These are phyloP conservation scores for Spicauda simplicius DNA, from an alignment of 2,888 invertebrate genomes.

Conservation along the genomic window DNA sequence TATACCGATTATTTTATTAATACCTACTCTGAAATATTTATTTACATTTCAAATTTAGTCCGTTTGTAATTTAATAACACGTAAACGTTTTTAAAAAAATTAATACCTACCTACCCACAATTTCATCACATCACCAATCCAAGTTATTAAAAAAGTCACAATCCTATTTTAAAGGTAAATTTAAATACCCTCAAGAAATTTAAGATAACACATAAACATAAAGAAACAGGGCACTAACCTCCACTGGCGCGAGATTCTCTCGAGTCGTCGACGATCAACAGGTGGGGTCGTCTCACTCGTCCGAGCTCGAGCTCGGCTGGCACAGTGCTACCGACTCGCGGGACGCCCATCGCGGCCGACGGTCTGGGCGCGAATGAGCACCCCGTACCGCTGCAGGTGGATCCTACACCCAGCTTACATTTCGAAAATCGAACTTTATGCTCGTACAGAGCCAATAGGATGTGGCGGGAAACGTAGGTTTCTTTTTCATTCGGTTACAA, in stretches of 20 bases:
- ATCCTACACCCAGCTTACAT: slow-evolving; percentile 19
- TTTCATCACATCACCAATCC: not conserved
- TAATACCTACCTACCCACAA: too few species aligned
- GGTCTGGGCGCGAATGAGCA: slow-evolving; percentile 77
- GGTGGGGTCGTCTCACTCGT: slow-evolving; percentile 71
- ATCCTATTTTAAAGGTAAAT: not conserved
- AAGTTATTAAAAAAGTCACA: not conserved
- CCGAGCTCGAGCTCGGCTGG: slow-evolving; percentile 68
- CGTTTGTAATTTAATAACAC: too few species aligned
- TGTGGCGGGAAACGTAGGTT: slow-evolving; percentile 1
- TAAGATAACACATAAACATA: slow-evolving; percentile 1
- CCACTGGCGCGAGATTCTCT: slow-evolving; percentile 68
- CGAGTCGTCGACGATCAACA: slow-evolving; percentile 81
- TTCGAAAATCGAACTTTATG: slow-evolving; percentile 32
- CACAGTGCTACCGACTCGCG: slow-evolving; percentile 64
- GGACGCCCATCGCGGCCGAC: slow-evolving; percentile 79
- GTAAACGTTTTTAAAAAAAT: too few species aligned
- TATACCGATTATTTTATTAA: too few species aligned
- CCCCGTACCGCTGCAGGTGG: slow-evolving; percentile 25
- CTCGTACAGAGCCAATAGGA: slow-evolving; percentile 6
- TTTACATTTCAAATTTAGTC: too few species aligned
- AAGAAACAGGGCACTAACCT: slow-evolving; percentile 61
- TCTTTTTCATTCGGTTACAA: not conserved
- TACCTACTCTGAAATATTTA: too few species aligned
- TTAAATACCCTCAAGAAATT: not conserved